phyloP scores from a whole-genome alignment of 2,113 vertebrate genomes.

The Vulpes ferrilata region DNA sequence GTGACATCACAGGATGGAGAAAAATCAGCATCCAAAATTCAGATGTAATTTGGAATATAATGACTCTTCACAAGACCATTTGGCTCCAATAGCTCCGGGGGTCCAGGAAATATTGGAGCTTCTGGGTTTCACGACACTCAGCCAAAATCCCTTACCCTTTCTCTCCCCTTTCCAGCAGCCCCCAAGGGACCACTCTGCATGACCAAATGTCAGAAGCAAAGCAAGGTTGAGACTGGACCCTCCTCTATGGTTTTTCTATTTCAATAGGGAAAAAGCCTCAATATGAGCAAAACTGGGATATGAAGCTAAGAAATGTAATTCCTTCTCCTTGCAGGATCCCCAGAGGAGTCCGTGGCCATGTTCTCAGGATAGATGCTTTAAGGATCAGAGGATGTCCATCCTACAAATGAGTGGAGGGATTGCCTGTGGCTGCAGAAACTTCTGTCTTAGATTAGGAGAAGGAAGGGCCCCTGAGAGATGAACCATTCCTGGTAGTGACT shows the following conservation, averaged over 20 bases:
- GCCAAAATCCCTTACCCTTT: background rate
- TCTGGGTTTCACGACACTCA: background rate
- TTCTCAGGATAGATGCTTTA: accelerated
- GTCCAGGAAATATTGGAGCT: background rate
- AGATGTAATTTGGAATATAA: background rate
- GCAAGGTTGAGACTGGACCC: background rate
- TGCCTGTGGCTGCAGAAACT: background rate
- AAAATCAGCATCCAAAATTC: background rate
- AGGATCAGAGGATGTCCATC: background rate
- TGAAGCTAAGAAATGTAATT: background rate
- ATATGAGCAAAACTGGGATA: background rate
- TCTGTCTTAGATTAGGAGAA: background rate
- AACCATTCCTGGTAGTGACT: background rate
- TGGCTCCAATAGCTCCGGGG: background rate
- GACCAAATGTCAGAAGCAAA: background rate
- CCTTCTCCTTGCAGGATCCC: background rate
- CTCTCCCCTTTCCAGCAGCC: background rate
- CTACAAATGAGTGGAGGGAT: background rate
- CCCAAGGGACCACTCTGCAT: background rate
- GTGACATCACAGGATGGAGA: background rate
- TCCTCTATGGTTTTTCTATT: background rate
- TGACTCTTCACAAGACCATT: background rate
- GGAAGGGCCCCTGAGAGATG: background rate
- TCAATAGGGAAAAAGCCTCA: background rate
- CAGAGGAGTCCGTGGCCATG: accelerated